Percentiles rank a stretch among this genome's conserved stretches.
Conservation (phyloP, 2,888 invertebrate species). For the Cylindroiulus punctatus region DNA sequence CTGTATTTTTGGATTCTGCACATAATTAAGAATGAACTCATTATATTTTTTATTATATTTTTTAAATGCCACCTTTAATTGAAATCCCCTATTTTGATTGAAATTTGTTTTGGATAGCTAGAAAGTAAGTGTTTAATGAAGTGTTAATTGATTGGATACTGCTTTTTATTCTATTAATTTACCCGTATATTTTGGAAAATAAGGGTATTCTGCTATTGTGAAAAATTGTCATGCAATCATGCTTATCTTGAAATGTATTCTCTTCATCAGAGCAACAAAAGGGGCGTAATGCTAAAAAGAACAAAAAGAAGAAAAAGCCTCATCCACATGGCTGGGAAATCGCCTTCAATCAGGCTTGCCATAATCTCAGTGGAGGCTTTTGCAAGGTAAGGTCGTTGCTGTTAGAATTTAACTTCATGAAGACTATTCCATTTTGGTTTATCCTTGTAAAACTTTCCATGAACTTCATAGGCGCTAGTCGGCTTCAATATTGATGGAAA, state of each 20-base stretch:
- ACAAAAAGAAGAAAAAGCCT: constrained; percentile 73
- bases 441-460: constrained; percentile 17
- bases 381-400: constrained; percentile 77
- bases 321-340: constrained; percentile 84
- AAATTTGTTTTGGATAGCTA: too few relatives aligned
- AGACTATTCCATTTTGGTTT: neutral
- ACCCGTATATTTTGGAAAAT: too few relatives aligned
- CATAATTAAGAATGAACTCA: too few relatives aligned
- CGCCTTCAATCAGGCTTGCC: constrained; percentile 88
- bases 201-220: too few relatives aligned
- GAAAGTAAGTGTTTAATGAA: too few relatives aligned
- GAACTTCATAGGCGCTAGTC: constrained; percentile 77
- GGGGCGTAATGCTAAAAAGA: constrained; percentile 65
- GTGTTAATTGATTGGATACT: too few relatives aligned
- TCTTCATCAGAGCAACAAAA: constrained; percentile 59
- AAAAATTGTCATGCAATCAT: neutral
- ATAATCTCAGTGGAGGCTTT: constrained; percentile 94
- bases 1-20: neutral
- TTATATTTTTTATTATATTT: too few relatives aligned
- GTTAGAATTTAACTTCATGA: too few relatives aligned
- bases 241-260: neutral
- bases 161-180: too few relatives aligned
- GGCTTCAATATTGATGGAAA: constrained; percentile 90
- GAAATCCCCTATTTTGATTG: too few relatives aligned
- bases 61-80: too few relatives aligned